These are phyloP conservation scores for Oreocharis arfaki DNA, from an alignment of 2,113 vertebrate species.

Conservation along the genomic window DNA sequence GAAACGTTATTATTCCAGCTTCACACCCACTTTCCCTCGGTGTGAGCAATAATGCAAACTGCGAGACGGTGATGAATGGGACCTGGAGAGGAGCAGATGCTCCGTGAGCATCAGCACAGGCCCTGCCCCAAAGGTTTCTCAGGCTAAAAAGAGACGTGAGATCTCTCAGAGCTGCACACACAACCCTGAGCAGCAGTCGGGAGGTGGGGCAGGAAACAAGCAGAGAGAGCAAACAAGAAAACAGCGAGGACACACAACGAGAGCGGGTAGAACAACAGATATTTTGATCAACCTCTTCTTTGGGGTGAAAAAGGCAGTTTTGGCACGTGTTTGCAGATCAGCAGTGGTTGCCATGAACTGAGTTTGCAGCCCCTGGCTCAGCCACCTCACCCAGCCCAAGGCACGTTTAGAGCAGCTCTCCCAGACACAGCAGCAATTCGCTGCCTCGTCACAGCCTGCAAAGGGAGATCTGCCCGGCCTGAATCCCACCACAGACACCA, in stretches of 20 bases:
- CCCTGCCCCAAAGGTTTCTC: not conserved
- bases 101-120: not conserved
- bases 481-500: not conserved
- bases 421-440: not conserved
- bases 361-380: accelerated
- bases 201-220: not conserved
- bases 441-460: not conserved
- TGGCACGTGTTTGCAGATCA: accelerated
- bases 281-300: not conserved
- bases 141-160: not conserved
- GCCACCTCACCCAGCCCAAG: accelerated
- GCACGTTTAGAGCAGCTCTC: not conserved
- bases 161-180: not conserved
- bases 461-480: accelerated
- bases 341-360: accelerated
- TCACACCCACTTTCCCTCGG: conserved; percentile 43
- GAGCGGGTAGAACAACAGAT: accelerated
- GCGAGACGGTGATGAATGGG: conserved; percentile 57
- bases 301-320: not conserved
- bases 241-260: not conserved
- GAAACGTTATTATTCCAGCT: conserved; percentile 58
- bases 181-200: accelerated
- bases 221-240: not conserved
- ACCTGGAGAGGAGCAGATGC: conserved; percentile 46
- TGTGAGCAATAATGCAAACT: conserved; percentile 35